Conservation (phyloP, 53 echinoderm and acorn worm species). For the Paracentrotus lividus region DNA sequence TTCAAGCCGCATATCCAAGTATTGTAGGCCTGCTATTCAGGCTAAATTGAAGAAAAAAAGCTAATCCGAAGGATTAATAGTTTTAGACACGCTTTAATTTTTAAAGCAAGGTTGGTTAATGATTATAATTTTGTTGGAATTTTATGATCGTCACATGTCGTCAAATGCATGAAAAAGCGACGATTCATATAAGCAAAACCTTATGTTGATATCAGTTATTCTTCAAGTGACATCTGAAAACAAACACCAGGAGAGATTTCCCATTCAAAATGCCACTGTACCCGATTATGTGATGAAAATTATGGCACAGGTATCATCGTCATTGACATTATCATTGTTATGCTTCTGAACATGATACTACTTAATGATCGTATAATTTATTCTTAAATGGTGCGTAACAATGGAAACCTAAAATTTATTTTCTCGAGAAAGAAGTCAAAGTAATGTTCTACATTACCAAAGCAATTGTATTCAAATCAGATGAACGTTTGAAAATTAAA, state of each 20-base stretch:
- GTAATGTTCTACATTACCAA: neutral
- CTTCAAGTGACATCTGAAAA: neutral
- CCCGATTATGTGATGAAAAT: neutral
- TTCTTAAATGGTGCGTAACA: neutral
- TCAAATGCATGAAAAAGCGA: neutral
- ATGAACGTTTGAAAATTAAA: neutral
- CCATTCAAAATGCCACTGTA: neutral
- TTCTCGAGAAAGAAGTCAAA: no score
- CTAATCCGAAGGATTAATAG: no score
- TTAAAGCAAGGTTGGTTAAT: no score
- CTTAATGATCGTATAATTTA: neutral
- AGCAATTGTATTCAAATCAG: conserved; percentile 18
- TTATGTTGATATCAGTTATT: neutral
- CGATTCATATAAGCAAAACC: neutral
- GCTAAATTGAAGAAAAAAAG: no score
- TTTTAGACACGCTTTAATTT: no score
- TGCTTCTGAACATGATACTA: neutral
- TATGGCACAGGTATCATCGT: neutral
- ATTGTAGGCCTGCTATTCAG: no score
- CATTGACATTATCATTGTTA: neutral
- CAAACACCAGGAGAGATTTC: neutral
- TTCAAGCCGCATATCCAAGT: no score
- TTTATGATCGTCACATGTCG: no score
- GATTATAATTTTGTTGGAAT: no score
- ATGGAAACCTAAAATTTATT: neutral